Percentiles rank a stretch among this genome's conserved stretches.
These are phyloP conservation scores for Acanthiza pusilla DNA, from an alignment of 2,797 vertebrate genomes.

Conservation along the genomic window DNA sequence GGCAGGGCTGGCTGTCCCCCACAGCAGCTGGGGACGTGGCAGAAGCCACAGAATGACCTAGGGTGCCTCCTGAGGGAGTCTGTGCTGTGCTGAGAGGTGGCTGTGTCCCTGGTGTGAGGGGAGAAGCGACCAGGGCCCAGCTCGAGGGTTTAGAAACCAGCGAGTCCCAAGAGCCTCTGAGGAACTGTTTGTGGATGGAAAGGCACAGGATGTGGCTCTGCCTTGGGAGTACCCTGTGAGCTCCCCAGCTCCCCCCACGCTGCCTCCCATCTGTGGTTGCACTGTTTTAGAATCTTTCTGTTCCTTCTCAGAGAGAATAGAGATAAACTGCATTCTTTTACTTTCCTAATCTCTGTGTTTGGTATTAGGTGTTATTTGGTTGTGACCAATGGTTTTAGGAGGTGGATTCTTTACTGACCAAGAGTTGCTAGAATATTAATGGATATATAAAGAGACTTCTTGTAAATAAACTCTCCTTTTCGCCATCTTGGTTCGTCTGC, in stretches of 20 bases:
- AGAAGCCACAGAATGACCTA: neutral
- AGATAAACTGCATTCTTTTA: too few relatives aligned
- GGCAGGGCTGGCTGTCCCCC: neutral
- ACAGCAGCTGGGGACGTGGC: accelerated
- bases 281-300: too few relatives aligned
- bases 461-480: too few relatives aligned
- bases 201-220: neutral
- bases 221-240: neutral
- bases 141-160: neutral
- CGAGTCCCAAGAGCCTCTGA: neutral
- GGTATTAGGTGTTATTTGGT: too few relatives aligned
- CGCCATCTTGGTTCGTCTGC: too few relatives aligned
- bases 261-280: too few relatives aligned
- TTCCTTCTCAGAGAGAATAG: too few relatives aligned
- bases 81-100: neutral
- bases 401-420: too few relatives aligned
- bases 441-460: too few relatives aligned
- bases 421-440: too few relatives aligned
- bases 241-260: accelerated
- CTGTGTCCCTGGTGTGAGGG: neutral
- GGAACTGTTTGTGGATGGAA: neutral
- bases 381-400: too few relatives aligned
- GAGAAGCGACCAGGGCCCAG: neutral
- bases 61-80: neutral
- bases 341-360: too few relatives aligned